Conservation (phyloP, 1,140 invertebrate genomes). For the Mamestra configurata region DNA sequence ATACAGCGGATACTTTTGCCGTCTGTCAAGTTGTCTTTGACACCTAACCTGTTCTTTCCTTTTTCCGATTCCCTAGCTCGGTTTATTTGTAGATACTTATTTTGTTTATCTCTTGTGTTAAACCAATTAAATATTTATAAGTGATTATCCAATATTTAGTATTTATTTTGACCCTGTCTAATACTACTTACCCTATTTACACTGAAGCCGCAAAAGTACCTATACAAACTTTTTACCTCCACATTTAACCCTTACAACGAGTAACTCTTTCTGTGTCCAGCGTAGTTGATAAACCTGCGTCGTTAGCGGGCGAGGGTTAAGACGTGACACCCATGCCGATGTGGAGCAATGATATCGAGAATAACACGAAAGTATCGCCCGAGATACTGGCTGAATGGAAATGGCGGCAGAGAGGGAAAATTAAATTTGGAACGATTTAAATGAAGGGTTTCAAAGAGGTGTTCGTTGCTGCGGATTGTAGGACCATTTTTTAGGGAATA, state of each 20-base stretch:
- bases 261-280: constrained; percentile 48
- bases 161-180: too few species aligned
- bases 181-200: not conserved
- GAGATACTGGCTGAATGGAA: constrained; percentile 34
- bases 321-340: constrained; percentile 50
- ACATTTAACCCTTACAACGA: constrained; percentile 27
- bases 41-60: too few species aligned
- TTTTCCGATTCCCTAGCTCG: too few species aligned
- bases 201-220: not conserved
- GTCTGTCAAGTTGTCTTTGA: too few species aligned
- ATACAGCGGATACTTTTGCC: too few species aligned
- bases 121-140: not conserved
- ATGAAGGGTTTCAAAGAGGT: too few species aligned
- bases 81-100: too few species aligned
- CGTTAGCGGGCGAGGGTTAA: constrained; percentile 52
- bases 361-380: constrained; percentile 45
- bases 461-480: too few species aligned
- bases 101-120: too few species aligned
- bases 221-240: constrained; percentile 24
- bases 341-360: constrained; percentile 40
- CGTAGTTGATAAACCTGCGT: constrained; percentile 50
- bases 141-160: too few species aligned
- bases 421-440: constrained; percentile 38
- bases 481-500: too few species aligned
- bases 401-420: constrained; percentile 5